Evolutionary conservation across 2,888 invertebrate species (phyloP).

Genomic region (Caenorhabditis sp.): DNA sequence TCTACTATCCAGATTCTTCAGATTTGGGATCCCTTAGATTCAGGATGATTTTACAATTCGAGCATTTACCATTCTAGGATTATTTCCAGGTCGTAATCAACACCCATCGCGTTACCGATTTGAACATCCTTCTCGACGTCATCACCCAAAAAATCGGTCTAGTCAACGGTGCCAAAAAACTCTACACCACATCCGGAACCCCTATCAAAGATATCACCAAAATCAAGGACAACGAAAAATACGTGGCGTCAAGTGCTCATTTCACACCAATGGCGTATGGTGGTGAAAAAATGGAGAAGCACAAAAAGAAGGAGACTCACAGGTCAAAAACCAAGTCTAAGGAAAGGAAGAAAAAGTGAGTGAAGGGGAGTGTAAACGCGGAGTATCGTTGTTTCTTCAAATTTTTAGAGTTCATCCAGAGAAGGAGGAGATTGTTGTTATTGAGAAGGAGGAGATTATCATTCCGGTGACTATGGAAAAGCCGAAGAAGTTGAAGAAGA

Average conservation of each 20-base stretch:
- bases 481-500: conserved; percentile 10
- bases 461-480: conserved; percentile 21
- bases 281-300: conserved; percentile 6
- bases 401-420: neutral
- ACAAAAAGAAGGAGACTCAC: neutral
- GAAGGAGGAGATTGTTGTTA: neutral
- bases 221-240: conserved; percentile 37
- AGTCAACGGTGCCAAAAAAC: conserved; percentile 48
- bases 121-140: conserved; percentile 51
- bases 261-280: conserved; percentile 50
- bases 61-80: no score
- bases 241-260: conserved; percentile 50
- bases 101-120: conserved; percentile 40
- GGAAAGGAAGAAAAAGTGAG: neutral
- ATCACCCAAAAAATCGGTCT: conserved; percentile 52
- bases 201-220: conserved; percentile 38
- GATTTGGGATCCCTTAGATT: no score
- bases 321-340: neutral
- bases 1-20: no score
- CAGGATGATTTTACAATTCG: no score
- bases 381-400: no score
- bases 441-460: conserved; percentile 9
- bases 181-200: conserved; percentile 49
- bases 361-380: neutral
- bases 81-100: conserved; percentile 29